Conservation (phyloP, 2,888 invertebrate species). For the Muschampia plurimacula region DNA sequence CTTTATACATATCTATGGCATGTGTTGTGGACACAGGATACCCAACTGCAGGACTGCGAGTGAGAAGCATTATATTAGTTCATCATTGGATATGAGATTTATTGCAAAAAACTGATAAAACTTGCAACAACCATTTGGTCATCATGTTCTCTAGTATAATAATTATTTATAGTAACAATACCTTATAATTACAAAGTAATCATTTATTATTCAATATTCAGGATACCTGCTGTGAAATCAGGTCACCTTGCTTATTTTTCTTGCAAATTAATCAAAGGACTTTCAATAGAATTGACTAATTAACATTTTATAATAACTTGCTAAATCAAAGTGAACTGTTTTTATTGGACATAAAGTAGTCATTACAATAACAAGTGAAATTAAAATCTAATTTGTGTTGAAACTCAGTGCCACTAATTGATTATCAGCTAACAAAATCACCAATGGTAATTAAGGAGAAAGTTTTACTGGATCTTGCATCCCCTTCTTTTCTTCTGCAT, state of each 20-base stretch:
- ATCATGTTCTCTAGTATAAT: no score
- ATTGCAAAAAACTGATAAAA: no score
- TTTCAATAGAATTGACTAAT: conserved; percentile 18
- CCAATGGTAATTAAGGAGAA: conserved; percentile 33
- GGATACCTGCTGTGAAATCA: conserved; percentile 18
- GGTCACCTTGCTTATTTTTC: conserved; percentile 22
- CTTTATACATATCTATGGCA: no score
- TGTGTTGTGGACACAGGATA: no score
- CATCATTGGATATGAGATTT: no score
- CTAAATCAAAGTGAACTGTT: conserved; percentile 19
- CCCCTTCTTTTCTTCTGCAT: conserved; percentile 75
- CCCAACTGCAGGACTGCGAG: no score
- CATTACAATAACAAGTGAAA: conserved; percentile 3
- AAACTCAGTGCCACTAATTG: conserved; percentile 31
- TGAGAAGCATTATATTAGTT: no score
- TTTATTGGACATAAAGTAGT: conserved; percentile 16
- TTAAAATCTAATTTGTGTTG: conserved; percentile 26
- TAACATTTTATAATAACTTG: neutral
- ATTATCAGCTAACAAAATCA: conserved; percentile 29
- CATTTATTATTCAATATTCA: conserved; percentile 2
- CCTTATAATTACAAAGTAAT: neutral
- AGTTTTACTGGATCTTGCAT: conserved; percentile 75
- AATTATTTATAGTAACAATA: neutral
- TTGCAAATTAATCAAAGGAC: conserved; percentile 25
- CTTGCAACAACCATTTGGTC: no score